Conservation (phyloP, 2,888 invertebrate species). For the Corbicula japonica region DNA sequence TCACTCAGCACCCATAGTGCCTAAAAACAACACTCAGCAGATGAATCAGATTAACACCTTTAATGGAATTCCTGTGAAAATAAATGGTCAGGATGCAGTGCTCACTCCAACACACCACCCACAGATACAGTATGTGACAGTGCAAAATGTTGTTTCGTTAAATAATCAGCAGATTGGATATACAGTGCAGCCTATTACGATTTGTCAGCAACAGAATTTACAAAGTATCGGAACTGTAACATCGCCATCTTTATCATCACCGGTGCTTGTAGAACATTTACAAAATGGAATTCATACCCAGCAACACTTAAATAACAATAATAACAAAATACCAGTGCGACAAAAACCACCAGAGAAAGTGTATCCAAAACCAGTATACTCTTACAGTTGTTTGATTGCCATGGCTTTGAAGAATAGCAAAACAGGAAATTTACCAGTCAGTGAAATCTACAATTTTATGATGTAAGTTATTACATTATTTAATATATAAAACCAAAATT, state of each 20-base stretch:
- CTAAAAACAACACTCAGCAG: constrained; percentile 45
- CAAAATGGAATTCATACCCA: constrained; percentile 58
- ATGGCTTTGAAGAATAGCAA: constrained; percentile 98
- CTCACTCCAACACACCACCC: constrained; percentile 64
- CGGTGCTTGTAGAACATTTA: constrained; percentile 79
- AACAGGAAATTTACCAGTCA: constrained; percentile 97
- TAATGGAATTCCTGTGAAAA: constrained; percentile 65
- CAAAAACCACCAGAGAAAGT: constrained; percentile 73
- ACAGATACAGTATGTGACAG: constrained; percentile 68
- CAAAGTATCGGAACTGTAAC: constrained; percentile 47
- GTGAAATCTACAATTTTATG: constrained; percentile 99
- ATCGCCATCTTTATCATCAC: constrained; percentile 75
- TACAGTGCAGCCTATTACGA: constrained; percentile 57
- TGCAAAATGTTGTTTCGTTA: constrained; percentile 60
- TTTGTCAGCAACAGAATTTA: constrained; percentile 57
- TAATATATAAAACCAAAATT: no score
- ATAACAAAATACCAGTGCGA: constrained; percentile 52
- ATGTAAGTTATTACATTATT: constrained; percentile 95
- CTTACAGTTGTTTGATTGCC: constrained; percentile 98
- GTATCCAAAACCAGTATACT: constrained; percentile 98
- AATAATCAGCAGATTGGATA: constrained; percentile 60
- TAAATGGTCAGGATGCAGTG: constrained; percentile 67
- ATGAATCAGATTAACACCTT: constrained; percentile 59
- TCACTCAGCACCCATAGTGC: constrained; percentile 78
- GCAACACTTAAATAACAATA: constrained; percentile 45